phyloP scores from a whole-genome alignment of 2,797 vertebrate species.

The Champsocephalus esox region DNA sequence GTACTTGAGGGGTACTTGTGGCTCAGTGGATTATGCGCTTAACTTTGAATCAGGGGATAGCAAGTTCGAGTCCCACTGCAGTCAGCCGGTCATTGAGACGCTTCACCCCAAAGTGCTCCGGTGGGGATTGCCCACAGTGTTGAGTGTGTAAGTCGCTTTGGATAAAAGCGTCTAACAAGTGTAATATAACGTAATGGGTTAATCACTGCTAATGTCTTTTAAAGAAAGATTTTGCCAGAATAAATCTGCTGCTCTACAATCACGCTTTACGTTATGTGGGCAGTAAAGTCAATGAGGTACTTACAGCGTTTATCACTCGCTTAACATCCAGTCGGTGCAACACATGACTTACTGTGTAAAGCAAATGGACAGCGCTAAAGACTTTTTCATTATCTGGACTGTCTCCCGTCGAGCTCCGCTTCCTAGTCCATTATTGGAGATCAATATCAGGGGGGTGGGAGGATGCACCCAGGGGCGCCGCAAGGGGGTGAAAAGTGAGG shows the following conservation, averaged over 20 bases:
- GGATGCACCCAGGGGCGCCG: slow-evolving; percentile 19
- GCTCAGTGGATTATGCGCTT: no score
- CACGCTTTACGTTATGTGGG: slow-evolving; percentile 39
- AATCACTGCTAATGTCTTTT: no score
- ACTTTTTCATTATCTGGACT: slow-evolving; percentile 64
- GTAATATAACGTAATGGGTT: no score
- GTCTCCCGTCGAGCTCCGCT: slow-evolving; percentile 58
- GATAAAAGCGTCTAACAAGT: no score
- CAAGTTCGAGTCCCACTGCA: no score
- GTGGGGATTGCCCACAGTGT: no score
- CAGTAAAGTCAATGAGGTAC: slow-evolving; percentile 58
- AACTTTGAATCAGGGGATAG: no score
- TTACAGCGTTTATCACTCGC: slow-evolving; percentile 59
- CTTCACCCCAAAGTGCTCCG: no score
- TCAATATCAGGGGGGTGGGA: slow-evolving; percentile 60
- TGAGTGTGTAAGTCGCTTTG: no score
- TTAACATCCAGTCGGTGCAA: slow-evolving; percentile 44
- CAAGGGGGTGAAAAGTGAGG: no score
- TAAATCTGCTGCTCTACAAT: slow-evolving; percentile 33
- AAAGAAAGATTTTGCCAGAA: slow-evolving; percentile 12
- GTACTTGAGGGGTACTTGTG: no score
- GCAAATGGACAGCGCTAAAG: slow-evolving; percentile 57
- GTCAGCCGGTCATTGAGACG: no score
- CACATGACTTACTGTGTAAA: slow-evolving; percentile 51
- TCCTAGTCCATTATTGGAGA: slow-evolving; percentile 71